A percentile compares a stretch with the other conserved stretches of the same genome.
Conservation (phyloP, 2,888 invertebrate genomes). For the Blera fallax region DNA sequence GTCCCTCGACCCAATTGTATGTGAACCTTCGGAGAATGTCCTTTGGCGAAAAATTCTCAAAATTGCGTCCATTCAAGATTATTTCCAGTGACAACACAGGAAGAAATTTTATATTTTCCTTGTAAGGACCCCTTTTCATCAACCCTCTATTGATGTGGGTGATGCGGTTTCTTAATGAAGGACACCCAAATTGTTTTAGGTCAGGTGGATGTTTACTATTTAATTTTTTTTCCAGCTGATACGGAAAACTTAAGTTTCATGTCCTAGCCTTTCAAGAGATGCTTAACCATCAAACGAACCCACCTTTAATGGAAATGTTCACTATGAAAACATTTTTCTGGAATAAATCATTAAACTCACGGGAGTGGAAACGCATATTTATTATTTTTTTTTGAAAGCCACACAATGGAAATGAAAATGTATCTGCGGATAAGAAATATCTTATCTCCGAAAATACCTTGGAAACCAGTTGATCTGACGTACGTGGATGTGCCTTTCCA, state of each 20-base stretch:
- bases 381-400: slow-evolving; percentile 1
- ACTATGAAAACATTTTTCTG: background rate
- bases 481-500: slow-evolving; percentile 9
- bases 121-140: background rate
- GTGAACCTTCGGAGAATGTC: background rate
- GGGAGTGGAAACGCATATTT: too few species aligned
- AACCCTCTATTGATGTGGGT: background rate
- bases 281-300: background rate
- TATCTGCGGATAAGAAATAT: slow-evolving; percentile 8
- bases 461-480: slow-evolving; percentile 32
- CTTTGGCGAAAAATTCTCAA: background rate
- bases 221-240: background rate
- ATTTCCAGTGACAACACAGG: background rate
- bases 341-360: slow-evolving; percentile 44
- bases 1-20: background rate
- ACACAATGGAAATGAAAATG: slow-evolving; percentile 23
- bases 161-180: background rate
- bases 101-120: background rate
- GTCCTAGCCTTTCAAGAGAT: background rate
- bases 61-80: background rate
- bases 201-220: background rate
- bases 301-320: slow-evolving; percentile 20
- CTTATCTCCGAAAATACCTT: slow-evolving; percentile 31
- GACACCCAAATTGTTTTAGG: background rate
- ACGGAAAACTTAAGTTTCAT: background rate